Percentiles rank a stretch among this genome's conserved stretches.
Conservation (phyloP, 2,888 invertebrate species). For the Sesamia inferens region DNA sequence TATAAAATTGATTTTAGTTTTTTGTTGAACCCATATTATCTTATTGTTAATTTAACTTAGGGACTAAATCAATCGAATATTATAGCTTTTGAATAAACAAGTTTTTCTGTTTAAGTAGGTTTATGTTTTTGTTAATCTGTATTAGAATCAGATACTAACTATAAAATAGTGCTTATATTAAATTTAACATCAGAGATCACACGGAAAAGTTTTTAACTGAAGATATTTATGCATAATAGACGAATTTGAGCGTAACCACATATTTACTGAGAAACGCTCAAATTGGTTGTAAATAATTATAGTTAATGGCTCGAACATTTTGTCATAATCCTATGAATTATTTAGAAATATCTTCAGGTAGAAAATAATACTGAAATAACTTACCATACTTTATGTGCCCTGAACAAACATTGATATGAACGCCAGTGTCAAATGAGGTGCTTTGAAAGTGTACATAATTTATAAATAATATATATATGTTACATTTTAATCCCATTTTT, state of each 20-base stretch:
- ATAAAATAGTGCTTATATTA: slow-evolving; percentile 72
- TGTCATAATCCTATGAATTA: neutral
- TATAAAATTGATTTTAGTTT: slow-evolving; percentile 81
- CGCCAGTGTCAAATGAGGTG: slow-evolving; percentile 86
- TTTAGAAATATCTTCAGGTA: slow-evolving; percentile 45
- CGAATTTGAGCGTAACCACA: slow-evolving; percentile 17
- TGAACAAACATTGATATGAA: slow-evolving; percentile 80
- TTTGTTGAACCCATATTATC: slow-evolving; percentile 82
- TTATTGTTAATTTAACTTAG: slow-evolving; percentile 79
- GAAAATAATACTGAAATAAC: slow-evolving; percentile 24
- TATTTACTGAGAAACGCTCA: slow-evolving; percentile 17
- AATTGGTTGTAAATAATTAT: slow-evolving; percentile 11
- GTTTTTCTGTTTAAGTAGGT: slow-evolving; percentile 75
- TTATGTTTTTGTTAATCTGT: slow-evolving; percentile 75
- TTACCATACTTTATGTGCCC: slow-evolving; percentile 65
- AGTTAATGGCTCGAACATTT: slow-evolving; percentile 28
- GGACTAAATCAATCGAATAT: slow-evolving; percentile 79
- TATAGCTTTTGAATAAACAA: slow-evolving; percentile 72
- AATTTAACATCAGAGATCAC: slow-evolving; percentile 68
- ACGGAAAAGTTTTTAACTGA: slow-evolving; percentile 68
- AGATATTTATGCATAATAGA: slow-evolving; percentile 37
- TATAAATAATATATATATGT: slow-evolving; percentile 75
- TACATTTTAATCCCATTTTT: slow-evolving; percentile 76
- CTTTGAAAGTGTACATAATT: slow-evolving; percentile 84
- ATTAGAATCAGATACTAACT: slow-evolving; percentile 81